Evolutionary conservation across 2,113 vertebrate genomes (phyloP), one percentile per base, ranked within the genome.

Genomic region (Mustela lutreola): DNA sequence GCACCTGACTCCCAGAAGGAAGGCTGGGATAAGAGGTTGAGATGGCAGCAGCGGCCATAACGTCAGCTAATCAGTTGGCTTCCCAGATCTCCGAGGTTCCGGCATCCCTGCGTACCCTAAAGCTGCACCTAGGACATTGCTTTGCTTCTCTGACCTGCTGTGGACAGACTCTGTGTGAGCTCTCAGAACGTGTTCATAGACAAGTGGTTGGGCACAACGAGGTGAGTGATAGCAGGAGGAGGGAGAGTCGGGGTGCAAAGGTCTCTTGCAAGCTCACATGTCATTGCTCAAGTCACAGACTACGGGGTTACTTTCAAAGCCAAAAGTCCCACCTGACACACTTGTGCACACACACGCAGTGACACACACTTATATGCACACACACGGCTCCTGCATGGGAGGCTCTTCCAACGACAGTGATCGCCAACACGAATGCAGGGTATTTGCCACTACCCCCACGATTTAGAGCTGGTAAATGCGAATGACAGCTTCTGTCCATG

Each of bases 401-500:
- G 56, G 71, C 60, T 26, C 2, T 24, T 28, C 87, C 65, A n/a
- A 56, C 33, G 71, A 24, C n/a, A 71, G 48, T 33, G 53, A 48
- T 70, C n/a, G 16, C 42, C 89, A 42, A 62, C 33, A 7, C 14
- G 22, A 16, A 22, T 12, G 42, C 2, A 5, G 31, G 9, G 0
- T 11, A 9, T 58, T 60, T 56, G 45, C 42, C 1, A 0, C 65
- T 10, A 15, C 8, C 0, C 2, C 39, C 62, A 7, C 0, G 31
- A 48, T n/a, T 83, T 67, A 89, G 4, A 31, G n/a, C 36, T 16
- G 3, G 53, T 65, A 50, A 1, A 19, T 15, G 15, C 0, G 4
- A 71, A 63, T 91, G 58, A 58, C 21, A 42, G 18, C 60, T 81
- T 92, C 48, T 50, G 70, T 50, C 88, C 60, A 75, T 33, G 16